phyloP scores from a whole-genome alignment of 2,797 vertebrate genomes.

The Acipenser oxyrinchus region DNA sequence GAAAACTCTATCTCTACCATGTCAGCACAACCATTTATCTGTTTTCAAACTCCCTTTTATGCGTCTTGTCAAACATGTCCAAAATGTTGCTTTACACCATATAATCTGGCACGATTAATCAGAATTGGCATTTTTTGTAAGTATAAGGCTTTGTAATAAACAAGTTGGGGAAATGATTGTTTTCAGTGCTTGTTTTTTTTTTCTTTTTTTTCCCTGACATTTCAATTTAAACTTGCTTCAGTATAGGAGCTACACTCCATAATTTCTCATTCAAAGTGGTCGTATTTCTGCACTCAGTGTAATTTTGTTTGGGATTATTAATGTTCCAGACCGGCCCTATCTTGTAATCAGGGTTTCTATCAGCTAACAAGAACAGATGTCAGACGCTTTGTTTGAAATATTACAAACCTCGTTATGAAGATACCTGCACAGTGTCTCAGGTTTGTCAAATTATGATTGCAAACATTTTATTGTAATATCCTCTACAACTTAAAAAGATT shows the following conservation, averaged over 20 bases:
- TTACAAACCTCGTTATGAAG: too few relatives aligned
- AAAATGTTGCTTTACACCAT: background rate
- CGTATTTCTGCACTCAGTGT: background rate
- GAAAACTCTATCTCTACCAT: too few relatives aligned
- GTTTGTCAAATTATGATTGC: too few relatives aligned
- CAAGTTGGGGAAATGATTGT: background rate
- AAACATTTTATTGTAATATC: too few relatives aligned
- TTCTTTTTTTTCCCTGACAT: background rate
- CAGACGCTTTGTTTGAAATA: too few relatives aligned
- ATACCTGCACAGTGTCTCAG: too few relatives aligned
- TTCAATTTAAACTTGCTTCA: background rate
- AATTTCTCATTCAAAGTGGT: constrained; percentile 1
- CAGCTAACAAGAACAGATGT: too few relatives aligned
- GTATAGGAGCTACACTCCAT: background rate
- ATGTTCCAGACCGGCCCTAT: constrained; percentile 1
- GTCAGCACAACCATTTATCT: too few relatives aligned
- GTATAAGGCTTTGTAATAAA: background rate
- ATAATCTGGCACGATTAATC: background rate
- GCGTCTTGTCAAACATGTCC: too few relatives aligned
- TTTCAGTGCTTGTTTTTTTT: background rate
- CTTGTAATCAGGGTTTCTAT: background rate
- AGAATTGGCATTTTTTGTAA: background rate
- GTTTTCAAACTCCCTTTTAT: too few relatives aligned
- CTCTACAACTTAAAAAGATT: too few relatives aligned
- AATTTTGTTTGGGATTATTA: background rate